These are phyloP conservation scores for Cyclargus thomasi DNA, from an alignment of 1,140 invertebrate species.

Conservation along the genomic window DNA sequence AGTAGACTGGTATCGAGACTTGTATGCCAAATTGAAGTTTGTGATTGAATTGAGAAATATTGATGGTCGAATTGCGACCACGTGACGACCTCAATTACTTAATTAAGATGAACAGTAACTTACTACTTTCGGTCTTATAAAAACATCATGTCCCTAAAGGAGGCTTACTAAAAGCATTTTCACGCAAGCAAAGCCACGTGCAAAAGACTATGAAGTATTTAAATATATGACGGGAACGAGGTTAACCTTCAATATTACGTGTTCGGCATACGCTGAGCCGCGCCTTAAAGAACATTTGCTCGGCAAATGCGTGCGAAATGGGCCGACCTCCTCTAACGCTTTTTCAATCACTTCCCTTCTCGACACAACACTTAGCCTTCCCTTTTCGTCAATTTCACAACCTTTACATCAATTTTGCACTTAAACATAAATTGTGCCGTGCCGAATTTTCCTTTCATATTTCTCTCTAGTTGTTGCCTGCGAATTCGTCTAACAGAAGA, in stretches of 20 bases:
- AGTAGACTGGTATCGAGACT: no score
- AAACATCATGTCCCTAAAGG: no score
- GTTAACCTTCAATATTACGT: conserved; percentile 66
- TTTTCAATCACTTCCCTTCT: conserved; percentile 58
- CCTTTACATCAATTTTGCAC: conserved; percentile 63
- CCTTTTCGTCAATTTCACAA: conserved; percentile 70
- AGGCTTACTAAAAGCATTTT: no score
- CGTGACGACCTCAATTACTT: no score
- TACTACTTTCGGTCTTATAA: no score
- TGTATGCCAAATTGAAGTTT: no score
- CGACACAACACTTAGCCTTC: conserved; percentile 61
- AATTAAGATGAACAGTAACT: no score
- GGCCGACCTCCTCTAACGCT: conserved; percentile 43
- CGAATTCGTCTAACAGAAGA: neutral
- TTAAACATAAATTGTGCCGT: conserved; percentile 44
- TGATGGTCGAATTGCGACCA: no score
- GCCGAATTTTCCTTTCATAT: conserved; percentile 14
- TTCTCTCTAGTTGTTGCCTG: neutral
- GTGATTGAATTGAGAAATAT: no score
- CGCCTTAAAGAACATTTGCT: conserved; percentile 66
- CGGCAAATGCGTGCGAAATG: conserved; percentile 67
- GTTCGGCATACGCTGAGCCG: conserved; percentile 56
- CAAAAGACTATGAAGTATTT: conserved; percentile 29
- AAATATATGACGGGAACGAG: conserved; percentile 43
- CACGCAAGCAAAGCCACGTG: no score